A percentile compares a stretch with the other conserved stretches of the same genome.
phyloP scores from a whole-genome alignment of 2,113 vertebrate species.

The Zosterops pallidus region DNA sequence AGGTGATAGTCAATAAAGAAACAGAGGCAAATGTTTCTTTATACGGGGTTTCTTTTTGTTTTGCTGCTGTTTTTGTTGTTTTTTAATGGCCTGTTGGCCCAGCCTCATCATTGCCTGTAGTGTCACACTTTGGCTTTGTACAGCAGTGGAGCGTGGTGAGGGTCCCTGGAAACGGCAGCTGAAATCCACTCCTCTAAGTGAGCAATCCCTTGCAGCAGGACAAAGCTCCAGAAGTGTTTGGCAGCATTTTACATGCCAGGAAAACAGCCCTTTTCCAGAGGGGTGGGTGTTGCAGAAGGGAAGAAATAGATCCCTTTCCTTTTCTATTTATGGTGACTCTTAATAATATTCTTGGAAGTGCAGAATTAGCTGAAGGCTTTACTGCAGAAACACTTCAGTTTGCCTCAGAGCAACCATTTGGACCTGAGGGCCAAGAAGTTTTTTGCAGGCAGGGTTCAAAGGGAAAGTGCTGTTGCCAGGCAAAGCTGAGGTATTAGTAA shows the following conservation, averaged over 20 bases:
- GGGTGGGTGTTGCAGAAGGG: background rate
- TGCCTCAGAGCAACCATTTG: background rate
- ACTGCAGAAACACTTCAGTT: background rate
- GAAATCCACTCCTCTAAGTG: background rate
- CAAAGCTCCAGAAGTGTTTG: background rate
- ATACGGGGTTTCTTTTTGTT: background rate
- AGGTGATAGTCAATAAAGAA: background rate
- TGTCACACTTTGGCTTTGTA: background rate
- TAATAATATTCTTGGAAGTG: background rate
- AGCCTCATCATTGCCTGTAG: fast-evolving
- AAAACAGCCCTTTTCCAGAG: background rate
- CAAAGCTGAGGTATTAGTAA: background rate
- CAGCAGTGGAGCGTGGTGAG: background rate
- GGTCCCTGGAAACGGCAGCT: background rate
- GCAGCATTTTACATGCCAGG: background rate
- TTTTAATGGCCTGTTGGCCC: background rate
- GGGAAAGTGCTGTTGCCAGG: background rate
- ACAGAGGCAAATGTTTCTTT: too few relatives aligned
- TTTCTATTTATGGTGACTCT: background rate
- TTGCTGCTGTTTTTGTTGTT: too few relatives aligned
- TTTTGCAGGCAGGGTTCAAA: background rate
- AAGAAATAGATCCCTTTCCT: background rate
- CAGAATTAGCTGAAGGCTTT: background rate
- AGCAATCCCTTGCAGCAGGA: background rate
- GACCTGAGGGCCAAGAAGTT: background rate